These are phyloP conservation scores for Cistogaster globosa DNA, from an alignment of 2,888 invertebrate species.

Conservation along the genomic window DNA sequence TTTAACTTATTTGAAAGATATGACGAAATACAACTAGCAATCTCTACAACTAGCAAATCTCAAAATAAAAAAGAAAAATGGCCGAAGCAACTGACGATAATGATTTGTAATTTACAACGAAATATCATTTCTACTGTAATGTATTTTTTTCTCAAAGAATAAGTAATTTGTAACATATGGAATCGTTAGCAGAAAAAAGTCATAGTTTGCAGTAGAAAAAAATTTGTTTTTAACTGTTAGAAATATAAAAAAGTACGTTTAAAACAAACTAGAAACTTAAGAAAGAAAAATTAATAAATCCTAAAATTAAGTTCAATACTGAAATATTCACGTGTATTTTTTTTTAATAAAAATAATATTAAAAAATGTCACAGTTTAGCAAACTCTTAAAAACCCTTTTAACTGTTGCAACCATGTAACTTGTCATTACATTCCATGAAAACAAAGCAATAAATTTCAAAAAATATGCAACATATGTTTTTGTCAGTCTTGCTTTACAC, in stretches of 20 bases:
- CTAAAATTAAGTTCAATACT: slow-evolving; percentile 27
- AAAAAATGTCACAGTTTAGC: background rate
- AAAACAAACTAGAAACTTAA: slow-evolving; percentile 3
- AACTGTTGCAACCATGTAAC: slow-evolving; percentile 69
- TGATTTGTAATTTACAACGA: slow-evolving; percentile 61
- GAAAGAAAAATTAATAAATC: slow-evolving; percentile 22
- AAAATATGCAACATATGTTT: slow-evolving; percentile 66
- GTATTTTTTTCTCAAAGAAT: slow-evolving; percentile 36
- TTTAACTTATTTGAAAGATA: too few relatives aligned
- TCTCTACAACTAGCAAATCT: background rate
- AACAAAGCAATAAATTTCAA: slow-evolving; percentile 29
- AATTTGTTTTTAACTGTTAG: background rate
- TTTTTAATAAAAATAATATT: background rate
- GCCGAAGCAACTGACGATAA: slow-evolving; percentile 47
- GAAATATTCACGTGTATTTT: background rate
- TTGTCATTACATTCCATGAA: slow-evolving; percentile 55
- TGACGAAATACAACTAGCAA: too few relatives aligned
- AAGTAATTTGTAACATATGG: slow-evolving; percentile 66
- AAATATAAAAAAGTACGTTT: slow-evolving; percentile 1
- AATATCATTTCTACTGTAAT: slow-evolving; percentile 41
- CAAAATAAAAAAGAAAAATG: background rate
- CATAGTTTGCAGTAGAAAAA: background rate
- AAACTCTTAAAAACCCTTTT: slow-evolving; percentile 55
- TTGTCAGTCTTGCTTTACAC: slow-evolving; percentile 44
- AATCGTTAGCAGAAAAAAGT: slow-evolving; percentile 26